Evolutionary conservation across 2,888 invertebrate species (phyloP), one percentile per base, ranked within the genome.

Genomic region (Meteorus colon): DNA sequence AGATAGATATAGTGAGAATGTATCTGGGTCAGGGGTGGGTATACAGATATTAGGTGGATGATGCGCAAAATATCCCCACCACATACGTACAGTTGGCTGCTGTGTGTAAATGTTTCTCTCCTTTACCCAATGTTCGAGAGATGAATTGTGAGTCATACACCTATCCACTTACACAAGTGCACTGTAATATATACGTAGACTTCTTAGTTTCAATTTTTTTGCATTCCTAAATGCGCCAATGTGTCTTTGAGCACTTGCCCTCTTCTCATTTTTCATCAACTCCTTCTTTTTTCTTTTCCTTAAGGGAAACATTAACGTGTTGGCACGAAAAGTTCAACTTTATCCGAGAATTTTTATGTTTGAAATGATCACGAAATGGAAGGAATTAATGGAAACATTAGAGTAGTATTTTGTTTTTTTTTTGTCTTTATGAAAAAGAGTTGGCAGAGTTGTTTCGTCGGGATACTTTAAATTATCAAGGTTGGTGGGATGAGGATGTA

Each of bases 1-100:
- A 59, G 60, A 51, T 65, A 27, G 65, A 74, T 37, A 74, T 63
- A 45, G 71, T 19, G 71, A 71, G 66, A 72, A 66, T 67, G 67
- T 69, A 76, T 68, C 73, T 76, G 65, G 76, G 76, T 76, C 76
- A 73, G 76, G 85, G 86, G 86, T 87, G 86, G 55, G 84, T 85
- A 84, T 84, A 81, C 83, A 82, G 87, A 88, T 87, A 87, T 87
- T 86, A 87, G 86, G 85, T 85, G 86, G 86, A 86, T 87, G 87
- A 87, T 88, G 88, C 88, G 88, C 87, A 87, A 88, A 88, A 87
- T 87, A 88, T 87, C 87, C 87, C 87, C 87, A 84, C 87, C 81
- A 83, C 80, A 48, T 48, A 48, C n/a, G n/a, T 48, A 48, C 59
- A 27, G 65, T n/a, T 65, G 34, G 65, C 37, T 65, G 65, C 65